Base-by-base conservation (phyloP, 2,797 vertebrate genomes). In the Pelodytes ibericus region DNA sequence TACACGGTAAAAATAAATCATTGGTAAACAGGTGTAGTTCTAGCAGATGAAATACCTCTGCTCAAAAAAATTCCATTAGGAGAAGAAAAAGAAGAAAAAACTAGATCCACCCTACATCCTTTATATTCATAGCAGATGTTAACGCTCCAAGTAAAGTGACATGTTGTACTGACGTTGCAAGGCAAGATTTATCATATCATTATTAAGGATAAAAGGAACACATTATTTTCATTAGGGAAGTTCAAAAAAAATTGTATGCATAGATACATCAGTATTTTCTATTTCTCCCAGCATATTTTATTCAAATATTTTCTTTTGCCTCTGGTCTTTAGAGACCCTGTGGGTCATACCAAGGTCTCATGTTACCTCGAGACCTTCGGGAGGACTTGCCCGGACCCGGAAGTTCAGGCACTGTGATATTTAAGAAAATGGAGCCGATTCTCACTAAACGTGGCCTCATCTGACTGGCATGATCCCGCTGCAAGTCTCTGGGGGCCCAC, bases 161-260 rank as follows among this genome's bases (percentile, higher is more conserved):
- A 16, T 53, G 49, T 53, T 53, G 11, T 53, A 8, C n/a, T 53
- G n/a, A 8, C 11, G 22, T 22, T 53, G 3, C 11, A 53, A 24
- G 24, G 10, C 5, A 53, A 53, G 49, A 53, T 53, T 53, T 53
- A 53, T 22, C 49, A 53, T 53, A 8, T 2, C 1, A 24, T 53
- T 53, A 53, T 22, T 53, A 53, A 22, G 0, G 22, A 16, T 53
- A 53, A 53, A 22, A 53, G 20, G 15, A 53, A 5, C 49, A 53
- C 16, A 22, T 53, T 53, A 53, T 53, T 53, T 53, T 53, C n/a
- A 53, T 53, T 53, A 53, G 2, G 49, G 11, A 53, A 53, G n/a
- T 53, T 53, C 49, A 24, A 44, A 44, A 44, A n/a, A n/a, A n/a
- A n/a, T n/a, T n/a, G n/a, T n/a, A n/a, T 15, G 2, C 1, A 44